Evolutionary conservation across 2,888 invertebrate species (phyloP).

Genomic region (Mechanitis mazaeus): DNA sequence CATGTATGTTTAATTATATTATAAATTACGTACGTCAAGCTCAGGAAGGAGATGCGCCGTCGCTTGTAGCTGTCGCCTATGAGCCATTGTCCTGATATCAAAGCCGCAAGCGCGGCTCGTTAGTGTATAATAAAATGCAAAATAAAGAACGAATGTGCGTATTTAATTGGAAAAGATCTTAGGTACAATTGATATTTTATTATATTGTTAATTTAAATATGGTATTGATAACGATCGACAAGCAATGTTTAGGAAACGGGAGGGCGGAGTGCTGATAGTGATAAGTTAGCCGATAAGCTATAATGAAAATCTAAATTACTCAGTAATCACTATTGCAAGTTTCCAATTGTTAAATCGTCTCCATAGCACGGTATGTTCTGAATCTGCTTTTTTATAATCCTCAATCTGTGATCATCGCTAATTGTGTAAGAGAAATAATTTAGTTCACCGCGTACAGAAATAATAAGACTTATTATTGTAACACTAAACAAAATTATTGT

Average conservation of each 20-base stretch:
- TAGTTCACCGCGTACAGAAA: constrained; percentile 60
- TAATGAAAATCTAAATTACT: constrained; percentile 73
- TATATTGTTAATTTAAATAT: constrained; percentile 75
- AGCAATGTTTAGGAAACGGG: constrained; percentile 68
- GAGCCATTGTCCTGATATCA: constrained; percentile 18
- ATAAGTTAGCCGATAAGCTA: constrained; percentile 72
- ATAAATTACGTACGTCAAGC: constrained; percentile 54
- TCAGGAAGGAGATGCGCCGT: constrained; percentile 37
- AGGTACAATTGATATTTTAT: constrained; percentile 77
- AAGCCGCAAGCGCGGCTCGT: constrained; percentile 42
- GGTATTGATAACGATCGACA: constrained; percentile 72
- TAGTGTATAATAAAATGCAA: constrained; percentile 63
- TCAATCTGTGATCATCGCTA: constrained; percentile 76
- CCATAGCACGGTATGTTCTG: constrained; percentile 74
- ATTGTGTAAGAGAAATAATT: constrained; percentile 71
- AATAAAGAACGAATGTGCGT: constrained; percentile 62
- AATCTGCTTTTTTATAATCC: constrained; percentile 75
- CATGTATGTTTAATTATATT: constrained; percentile 63
- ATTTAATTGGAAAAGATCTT: constrained; percentile 73
- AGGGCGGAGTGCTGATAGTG: constrained; percentile 68
- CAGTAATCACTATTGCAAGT: constrained; percentile 74
- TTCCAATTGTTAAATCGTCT: constrained; percentile 72
- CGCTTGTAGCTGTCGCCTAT: constrained; percentile 36
- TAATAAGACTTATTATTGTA: constrained; percentile 46
- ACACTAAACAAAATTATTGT: constrained; percentile 52